Evolutionary conservation across 2,113 vertebrate species (phyloP), one percentile per base, ranked within the genome.

Genomic region (Hippocampus guttulatus): DNA sequence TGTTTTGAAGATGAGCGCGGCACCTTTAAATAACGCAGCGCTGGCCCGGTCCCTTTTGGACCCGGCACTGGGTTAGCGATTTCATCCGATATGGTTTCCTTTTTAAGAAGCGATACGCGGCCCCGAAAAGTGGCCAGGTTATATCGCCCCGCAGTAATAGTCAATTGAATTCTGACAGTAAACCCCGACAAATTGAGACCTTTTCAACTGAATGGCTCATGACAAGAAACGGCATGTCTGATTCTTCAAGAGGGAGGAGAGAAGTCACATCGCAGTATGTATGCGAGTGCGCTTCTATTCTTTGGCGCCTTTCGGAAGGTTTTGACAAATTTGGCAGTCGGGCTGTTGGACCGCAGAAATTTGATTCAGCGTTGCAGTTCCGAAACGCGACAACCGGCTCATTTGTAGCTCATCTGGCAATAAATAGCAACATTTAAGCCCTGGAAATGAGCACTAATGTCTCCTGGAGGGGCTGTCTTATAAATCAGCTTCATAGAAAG

Each of bases 401-500:
- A 70, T 72, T 85, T 81, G 76, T 77, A 69, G 68, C 81, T 75
- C 79, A 67, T 79, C 30, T 20, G 63, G 80, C 70, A 64, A 82
- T 78, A 66, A 74, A 81, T 65, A 74, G 70, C 76, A 73, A 75
- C 77, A 77, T 75, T 75, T 77, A 77, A 79, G 70, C 68, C 69
- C 75, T 54, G 63, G 84, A 79, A 84, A 79, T 79, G 71, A 82
- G 81, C 62, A 12, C 65, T 64, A 64, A 77, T 70, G 78, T 84
- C 55, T 62, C 79, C 76, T 45, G 40, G 70, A 81, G 77, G 78
- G 82, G 82, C 79, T 63, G 68, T 75, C 69, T 79, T 57, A 77
- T 57, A 77, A 83, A 83, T 81, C 81, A 76, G 75, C 83, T 83
- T 85, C 74, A 80, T 68, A 78, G 80, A 82, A 79, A 74, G 78